A percentile compares a stretch with the other conserved stretches of the same genome.
These are phyloP conservation scores for Chloroclysta siterata DNA, from an alignment of 2,888 invertebrate species.

Conservation along the genomic window DNA sequence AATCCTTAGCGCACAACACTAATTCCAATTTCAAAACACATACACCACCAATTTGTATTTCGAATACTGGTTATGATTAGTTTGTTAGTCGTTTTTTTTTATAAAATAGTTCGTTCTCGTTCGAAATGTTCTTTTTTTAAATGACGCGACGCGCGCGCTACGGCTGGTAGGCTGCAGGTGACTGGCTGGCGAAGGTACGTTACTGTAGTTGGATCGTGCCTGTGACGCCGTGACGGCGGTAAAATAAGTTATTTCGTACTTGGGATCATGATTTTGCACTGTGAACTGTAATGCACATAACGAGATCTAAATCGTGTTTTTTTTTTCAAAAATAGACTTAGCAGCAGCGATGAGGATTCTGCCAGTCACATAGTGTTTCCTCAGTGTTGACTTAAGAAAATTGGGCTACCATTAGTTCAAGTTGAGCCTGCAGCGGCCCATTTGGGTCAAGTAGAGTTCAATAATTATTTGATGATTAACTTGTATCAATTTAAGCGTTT, in stretches of 20 bases:
- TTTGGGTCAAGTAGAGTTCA: too few species aligned
- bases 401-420: too few species aligned
- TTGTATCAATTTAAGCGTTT: too few species aligned
- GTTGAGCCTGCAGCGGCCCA: too few species aligned
- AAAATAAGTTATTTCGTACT: conserved; percentile 61
- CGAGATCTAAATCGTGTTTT: not conserved
- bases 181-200: conserved; percentile 69
- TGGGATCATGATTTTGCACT: conserved; percentile 53
- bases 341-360: too few species aligned
- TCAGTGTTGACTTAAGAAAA: too few species aligned
- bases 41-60: conserved; percentile 61
- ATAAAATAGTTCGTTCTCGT: conserved; percentile 48
- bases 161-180: conserved; percentile 76
- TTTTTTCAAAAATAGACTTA: too few species aligned
- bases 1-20: conserved; percentile 66
- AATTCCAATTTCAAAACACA: conserved; percentile 51
- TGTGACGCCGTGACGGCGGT: conserved; percentile 65
- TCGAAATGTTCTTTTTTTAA: conserved; percentile 50
- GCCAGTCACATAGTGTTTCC: too few species aligned
- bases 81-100: conserved; percentile 53
- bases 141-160: conserved; percentile 68
- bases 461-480: too few species aligned
- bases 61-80: conserved; percentile 54
- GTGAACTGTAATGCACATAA: conserved; percentile 25
- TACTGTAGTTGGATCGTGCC: conserved; percentile 27